Base-by-base conservation (phyloP, 2,888 invertebrate genomes). In the Caenorhabditis wallacei region DNA sequence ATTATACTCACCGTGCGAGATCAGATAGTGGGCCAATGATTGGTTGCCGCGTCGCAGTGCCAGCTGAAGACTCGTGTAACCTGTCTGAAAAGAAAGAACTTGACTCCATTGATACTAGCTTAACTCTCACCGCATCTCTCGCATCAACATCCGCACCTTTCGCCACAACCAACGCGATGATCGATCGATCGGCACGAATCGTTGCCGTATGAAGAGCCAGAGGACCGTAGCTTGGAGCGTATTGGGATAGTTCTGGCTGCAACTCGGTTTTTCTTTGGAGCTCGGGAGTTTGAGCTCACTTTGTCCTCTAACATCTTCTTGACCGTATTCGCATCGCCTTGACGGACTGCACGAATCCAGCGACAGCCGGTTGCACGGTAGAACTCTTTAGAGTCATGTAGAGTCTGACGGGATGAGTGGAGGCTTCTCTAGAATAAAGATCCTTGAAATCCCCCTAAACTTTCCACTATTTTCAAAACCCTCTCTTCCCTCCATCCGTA, bases 1-100 rank as follows among this genome's bases (percentile, higher is more conserved):
- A 8, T 16, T 24, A 10, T n/a, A 7, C 79, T 80, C 63, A 81
- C 81, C 75, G 64, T 81, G 81, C 68, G 75, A 74, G 70, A 81
- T 81, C 81, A 81, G 76, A 81, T 76, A 81, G 46, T 81, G 75
- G 53, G 70, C 81, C 70, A 81, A 43, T 22, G 81, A 71, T 68
- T 53, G 66, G 43, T 82, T 63, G 46, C 57, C 59, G 16, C 43
- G 63, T 26, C 57, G 71, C 26, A 78, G 57, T 51, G 82, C 71
- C 54, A 66, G 61, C 40, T 82, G 82, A 71, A 82, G 72, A 51
- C 76, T 70, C 57, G 82, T 82, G 76, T 78, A 82, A 51, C 82
- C 82, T 61, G 72, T 66, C 81, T 81, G 64, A 64, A 8, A 30
- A 81, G 56, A 53, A 37, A 18, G 30, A 16, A 40, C 4, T 40